Evolutionary conservation across 2,797 vertebrate genomes (phyloP), one percentile per base, ranked within the genome.

Genomic region (Hipposideros larvatus): DNA sequence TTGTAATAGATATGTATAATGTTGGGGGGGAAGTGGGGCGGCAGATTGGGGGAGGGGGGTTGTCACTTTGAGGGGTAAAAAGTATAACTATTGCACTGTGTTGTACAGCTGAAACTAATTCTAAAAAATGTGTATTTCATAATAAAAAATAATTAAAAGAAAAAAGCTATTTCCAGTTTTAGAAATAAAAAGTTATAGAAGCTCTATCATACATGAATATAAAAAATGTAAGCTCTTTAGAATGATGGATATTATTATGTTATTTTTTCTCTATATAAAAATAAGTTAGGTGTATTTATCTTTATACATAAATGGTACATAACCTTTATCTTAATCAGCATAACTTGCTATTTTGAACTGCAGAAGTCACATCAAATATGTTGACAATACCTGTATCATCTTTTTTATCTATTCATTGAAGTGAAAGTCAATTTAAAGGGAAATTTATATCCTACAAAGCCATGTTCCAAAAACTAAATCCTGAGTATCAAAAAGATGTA

Each of bases 131-230:
- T 37, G 37, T 37, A 37, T 37, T 37, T 37, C 37, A 37, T 37
- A 37, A 37, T 37, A 37, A 37, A 37, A 37, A 37, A 37, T 3
- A 37, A 37, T 37, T 37, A 37, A 37, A 37, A 37, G 37, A 37
- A 37, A 90, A 93, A 93, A 93, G 26, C 41, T 51, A 73, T 87
- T 66, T 96, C n/a, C 41, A 79, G 22, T 57, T 86, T 92, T 70
- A 86, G 43, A 90, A 90, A 53, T 65, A 41, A 94, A 91, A 83
- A 22, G 13, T 91, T 89, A 86, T 59, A 74, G 75, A 85, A 93
- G 18, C 21, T 77, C 24, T 78, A 18, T 78, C 5, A 71, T 14
- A 51, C 1, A 53, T 53, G 2, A 7, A 34, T 51, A 77, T n/a
- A 75, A 91, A 79, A 80, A 1, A 71, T 34, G 14, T 48, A 77